Conservation (phyloP, 2,888 invertebrate species). For the Limnephilus rhombicus region DNA sequence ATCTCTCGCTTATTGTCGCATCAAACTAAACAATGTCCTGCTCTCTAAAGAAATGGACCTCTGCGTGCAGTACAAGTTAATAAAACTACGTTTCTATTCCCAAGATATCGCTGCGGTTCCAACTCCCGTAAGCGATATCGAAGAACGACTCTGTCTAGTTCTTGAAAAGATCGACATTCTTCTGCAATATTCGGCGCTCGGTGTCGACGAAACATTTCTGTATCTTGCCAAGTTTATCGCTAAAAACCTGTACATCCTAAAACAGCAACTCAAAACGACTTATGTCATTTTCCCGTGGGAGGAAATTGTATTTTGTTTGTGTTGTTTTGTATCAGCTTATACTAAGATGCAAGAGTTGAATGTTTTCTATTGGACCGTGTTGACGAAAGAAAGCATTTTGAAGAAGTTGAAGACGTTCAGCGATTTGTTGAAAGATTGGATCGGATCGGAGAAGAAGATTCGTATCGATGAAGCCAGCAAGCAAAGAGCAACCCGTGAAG, state of each 20-base stretch:
- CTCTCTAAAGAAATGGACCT: slow-evolving; percentile 14
- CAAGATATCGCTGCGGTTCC: neutral
- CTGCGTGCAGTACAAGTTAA: slow-evolving; percentile 4
- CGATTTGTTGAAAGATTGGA: neutral
- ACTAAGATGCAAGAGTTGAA: neutral
- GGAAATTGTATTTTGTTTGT: slow-evolving; percentile 42
- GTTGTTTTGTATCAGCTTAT: neutral
- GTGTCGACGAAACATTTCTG: slow-evolving; percentile 21
- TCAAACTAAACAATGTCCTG: slow-evolving; percentile 21
- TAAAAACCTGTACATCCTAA: slow-evolving; percentile 29
- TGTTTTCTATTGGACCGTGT: slow-evolving; percentile 14
- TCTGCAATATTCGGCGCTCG: neutral
- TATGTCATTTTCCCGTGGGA: slow-evolving; percentile 39
- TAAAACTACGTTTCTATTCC: slow-evolving; percentile 3
- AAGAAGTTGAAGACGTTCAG: neutral
- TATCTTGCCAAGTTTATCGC: slow-evolving; percentile 22
- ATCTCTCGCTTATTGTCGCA: neutral
- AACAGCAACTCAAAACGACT: slow-evolving; percentile 26
- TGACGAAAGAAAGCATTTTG: slow-evolving; percentile 24
- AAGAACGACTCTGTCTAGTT: slow-evolving; percentile 5
- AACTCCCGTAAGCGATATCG: neutral
- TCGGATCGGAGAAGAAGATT: neutral
- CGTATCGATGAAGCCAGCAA: neutral
- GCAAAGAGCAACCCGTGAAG: neutral
- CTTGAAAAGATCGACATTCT: neutral